Conservation (phyloP, 2,888 invertebrate species). For the Melanophora roralis region DNA sequence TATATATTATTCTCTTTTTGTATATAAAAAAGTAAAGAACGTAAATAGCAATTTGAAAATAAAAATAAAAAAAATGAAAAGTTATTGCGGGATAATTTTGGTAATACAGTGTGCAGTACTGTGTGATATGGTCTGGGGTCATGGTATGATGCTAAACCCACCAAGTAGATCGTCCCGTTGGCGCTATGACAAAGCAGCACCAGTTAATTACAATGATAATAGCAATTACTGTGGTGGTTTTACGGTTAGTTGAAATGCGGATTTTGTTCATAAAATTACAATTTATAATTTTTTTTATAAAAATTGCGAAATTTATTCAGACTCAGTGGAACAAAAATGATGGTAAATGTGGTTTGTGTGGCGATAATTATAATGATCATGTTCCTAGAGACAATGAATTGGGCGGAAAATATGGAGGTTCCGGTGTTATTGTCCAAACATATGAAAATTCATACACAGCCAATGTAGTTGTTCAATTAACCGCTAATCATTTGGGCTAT, state of each 20-base stretch:
- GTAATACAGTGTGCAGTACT: neutral
- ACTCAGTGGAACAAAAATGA: constrained; percentile 66
- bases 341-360: constrained; percentile 80
- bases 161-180: constrained; percentile 79
- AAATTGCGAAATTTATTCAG: too few species aligned
- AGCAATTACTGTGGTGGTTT: constrained; percentile 79
- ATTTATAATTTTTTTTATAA: too few species aligned
- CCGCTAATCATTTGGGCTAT: constrained; percentile 78
- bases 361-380: constrained; percentile 77
- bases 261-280: neutral
- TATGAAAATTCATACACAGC: constrained; percentile 71
- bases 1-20: neutral
- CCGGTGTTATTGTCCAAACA: constrained; percentile 77
- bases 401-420: constrained; percentile 78
- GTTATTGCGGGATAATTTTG: neutral
- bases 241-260: constrained; percentile 65
- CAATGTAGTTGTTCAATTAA: constrained; percentile 73
- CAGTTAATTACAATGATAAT: constrained; percentile 79
- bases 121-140: constrained; percentile 69
- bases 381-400: constrained; percentile 79
- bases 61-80: constrained; percentile 15
- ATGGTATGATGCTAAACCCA: constrained; percentile 79
- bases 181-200: constrained; percentile 78
- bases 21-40: constrained; percentile 4
- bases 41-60: neutral